Base-by-base conservation (phyloP, 2,888 invertebrate species). In the Allygus modestus region DNA sequence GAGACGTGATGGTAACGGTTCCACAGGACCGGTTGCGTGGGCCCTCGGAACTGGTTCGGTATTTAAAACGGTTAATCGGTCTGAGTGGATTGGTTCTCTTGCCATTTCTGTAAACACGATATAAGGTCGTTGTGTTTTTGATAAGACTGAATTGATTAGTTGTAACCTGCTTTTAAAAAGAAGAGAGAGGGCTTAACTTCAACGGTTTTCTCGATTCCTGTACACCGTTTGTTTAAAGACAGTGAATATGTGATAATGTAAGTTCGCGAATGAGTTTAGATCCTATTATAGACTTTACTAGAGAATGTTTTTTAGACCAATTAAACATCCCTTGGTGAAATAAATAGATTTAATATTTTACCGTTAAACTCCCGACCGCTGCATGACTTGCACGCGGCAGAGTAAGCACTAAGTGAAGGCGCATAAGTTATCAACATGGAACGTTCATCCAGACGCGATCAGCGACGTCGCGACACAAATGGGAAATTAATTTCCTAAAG, bases 31-130 rank as follows among this genome's bases (percentile, higher is more conserved):
- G 31, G 65, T 65, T 65, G 15, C 31, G 5, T 65, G 65, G 65
- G 65, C 54, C 54, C 26, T 9, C 20, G 65, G 28, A 65, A 65
- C 65, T 31, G 65, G 65, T 65, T 31, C 65, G 28, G 58, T 58
- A 58, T 65, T 65, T 65, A 65, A 65, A 65, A 65, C 65, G 65
- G 65, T 65, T 17, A 65, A 65, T 65, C 65, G 28, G 28, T 65
- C 65, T 17, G 28, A 23, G 7, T 65, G 28, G 65, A 15, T 58
- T 58, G 9, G 58, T 23, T 20, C 23, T 58, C 58, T 65, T 17
- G 65, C 65, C 65, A 65, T 28, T 28, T 65, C 31, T 26, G 65
- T 28, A 31, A 65, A 9, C 26, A 15, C 15, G 23, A n/a, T 4
- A 9, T 15, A 54, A 54, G 54, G 54, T 54, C 54, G 54, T 2